Percentiles rank a stretch among this genome's conserved stretches.
Conservation (phyloP, 2,888 invertebrate genomes). For the Elmis aenea region DNA sequence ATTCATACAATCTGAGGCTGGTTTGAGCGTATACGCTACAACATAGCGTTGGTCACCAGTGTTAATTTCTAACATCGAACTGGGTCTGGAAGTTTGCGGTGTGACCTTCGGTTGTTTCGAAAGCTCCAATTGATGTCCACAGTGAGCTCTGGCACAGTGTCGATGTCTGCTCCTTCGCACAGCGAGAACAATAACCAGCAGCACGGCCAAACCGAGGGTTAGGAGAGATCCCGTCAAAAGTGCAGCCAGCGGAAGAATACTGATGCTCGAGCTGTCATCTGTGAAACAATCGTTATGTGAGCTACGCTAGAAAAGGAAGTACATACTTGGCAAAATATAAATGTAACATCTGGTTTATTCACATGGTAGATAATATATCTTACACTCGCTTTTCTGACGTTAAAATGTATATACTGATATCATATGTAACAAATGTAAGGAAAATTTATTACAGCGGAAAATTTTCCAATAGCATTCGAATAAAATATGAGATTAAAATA, state of each 20-base stretch:
- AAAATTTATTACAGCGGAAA: no score
- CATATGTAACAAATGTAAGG: no score
- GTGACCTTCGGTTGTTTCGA: conserved; percentile 51
- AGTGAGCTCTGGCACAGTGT: conserved; percentile 41
- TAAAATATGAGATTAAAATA: no score
- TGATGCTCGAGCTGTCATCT: conserved; percentile 67
- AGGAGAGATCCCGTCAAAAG: conserved; percentile 62
- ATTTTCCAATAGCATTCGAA: no score
- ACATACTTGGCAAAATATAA: no score
- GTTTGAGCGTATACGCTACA: conserved; percentile 79
- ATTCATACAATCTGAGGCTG: conserved; percentile 46
- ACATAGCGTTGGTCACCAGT: conserved; percentile 80
- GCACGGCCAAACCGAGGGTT: conserved; percentile 58
- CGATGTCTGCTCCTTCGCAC: conserved; percentile 55
- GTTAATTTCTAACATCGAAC: conserved; percentile 66
- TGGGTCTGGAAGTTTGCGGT: conserved; percentile 42
- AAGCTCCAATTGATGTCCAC: conserved; percentile 42
- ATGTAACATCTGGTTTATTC: no score
- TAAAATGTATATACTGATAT: no score
- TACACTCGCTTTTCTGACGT: no score
- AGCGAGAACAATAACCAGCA: conserved; percentile 61
- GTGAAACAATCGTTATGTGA: conserved; percentile 35
- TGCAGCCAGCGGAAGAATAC: conserved; percentile 67
- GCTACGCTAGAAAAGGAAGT: no score
- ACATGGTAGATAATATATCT: no score